Evolutionary conservation across 2,797 vertebrate species (phyloP).

Genomic region (Pyrocephalus nanus): DNA sequence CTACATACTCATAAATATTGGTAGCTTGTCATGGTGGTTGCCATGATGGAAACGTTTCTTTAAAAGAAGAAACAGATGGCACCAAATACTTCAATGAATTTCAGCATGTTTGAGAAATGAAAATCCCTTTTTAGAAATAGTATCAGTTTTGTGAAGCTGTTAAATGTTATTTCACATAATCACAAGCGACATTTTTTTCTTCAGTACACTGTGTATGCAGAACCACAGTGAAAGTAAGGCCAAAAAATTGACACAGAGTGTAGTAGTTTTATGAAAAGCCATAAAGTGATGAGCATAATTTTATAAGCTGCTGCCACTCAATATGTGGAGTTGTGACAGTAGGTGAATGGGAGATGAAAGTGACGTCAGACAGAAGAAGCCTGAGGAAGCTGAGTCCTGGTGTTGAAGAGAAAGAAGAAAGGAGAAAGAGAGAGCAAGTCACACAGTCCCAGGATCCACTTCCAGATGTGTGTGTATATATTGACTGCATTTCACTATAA

Average conservation of each 20-base stretch:
- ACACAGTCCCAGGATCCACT: neutral
- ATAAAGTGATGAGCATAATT: neutral
- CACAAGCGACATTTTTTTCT: neutral
- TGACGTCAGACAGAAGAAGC: neutral
- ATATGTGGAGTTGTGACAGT: neutral
- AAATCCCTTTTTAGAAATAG: neutral
- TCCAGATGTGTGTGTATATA: neutral
- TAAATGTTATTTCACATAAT: neutral
- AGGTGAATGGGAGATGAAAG: neutral
- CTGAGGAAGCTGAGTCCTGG: neutral
- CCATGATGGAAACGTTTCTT: neutral
- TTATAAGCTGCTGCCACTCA: conserved; percentile 2
- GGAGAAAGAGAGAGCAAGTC: neutral
- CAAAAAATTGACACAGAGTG: neutral
- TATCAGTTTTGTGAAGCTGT: neutral
- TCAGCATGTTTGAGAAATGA: neutral
- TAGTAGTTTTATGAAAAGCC: neutral
- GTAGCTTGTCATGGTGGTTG: neutral
- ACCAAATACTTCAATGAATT: neutral
- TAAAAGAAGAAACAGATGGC: conserved; percentile 13
- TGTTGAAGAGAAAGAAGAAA: neutral
- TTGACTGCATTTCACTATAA: neutral
- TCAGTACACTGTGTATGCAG: neutral
- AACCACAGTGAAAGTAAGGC: neutral
- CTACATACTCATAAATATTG: neutral